Percentiles rank a stretch among this genome's conserved stretches.
Conservation (phyloP, 1,140 invertebrate species). For the Nebria ingens region DNA sequence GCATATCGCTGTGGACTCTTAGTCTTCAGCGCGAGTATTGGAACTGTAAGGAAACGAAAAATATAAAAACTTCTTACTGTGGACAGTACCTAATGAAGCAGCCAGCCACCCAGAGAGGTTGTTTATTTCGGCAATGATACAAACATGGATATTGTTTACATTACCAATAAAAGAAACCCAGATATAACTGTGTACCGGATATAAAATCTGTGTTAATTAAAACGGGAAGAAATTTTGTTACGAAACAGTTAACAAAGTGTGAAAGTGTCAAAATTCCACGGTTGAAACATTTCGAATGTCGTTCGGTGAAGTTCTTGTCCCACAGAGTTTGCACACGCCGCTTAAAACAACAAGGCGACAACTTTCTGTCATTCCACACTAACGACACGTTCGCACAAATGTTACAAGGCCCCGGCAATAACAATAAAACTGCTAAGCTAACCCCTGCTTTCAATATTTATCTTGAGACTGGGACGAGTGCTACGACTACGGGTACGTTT, state of each 20-base stretch:
- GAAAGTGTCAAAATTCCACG: not conserved
- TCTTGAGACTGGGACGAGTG: not conserved
- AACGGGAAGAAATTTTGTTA: not conserved
- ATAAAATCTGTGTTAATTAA: not conserved
- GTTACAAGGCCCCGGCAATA: constrained; percentile 5
- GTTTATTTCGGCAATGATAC: too few relatives aligned
- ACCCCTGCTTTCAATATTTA: constrained; percentile 7
- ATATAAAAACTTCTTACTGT: too few relatives aligned
- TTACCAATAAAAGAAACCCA: too few relatives aligned
- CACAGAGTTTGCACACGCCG: too few relatives aligned
- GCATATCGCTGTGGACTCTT: too few relatives aligned
- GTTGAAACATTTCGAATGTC: not conserved
- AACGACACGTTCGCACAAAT: constrained; percentile 6
- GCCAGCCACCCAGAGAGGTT: too few relatives aligned
- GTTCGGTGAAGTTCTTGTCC: not conserved
- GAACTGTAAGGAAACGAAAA: too few relatives aligned
- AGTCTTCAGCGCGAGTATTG: too few relatives aligned
- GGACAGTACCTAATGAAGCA: too few relatives aligned
- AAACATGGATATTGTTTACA: too few relatives aligned
- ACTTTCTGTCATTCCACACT: constrained; percentile 5
- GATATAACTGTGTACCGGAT: too few relatives aligned
- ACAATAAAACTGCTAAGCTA: constrained; percentile 7
- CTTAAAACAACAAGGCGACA: constrained; percentile 4
- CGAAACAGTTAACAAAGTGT: not conserved
- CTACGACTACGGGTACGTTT: not conserved